A percentile compares a stretch with the other conserved stretches of the same genome.
These are phyloP conservation scores for Sander vitreus DNA, from an alignment of 2,113 vertebrate species.

Conservation along the genomic window DNA sequence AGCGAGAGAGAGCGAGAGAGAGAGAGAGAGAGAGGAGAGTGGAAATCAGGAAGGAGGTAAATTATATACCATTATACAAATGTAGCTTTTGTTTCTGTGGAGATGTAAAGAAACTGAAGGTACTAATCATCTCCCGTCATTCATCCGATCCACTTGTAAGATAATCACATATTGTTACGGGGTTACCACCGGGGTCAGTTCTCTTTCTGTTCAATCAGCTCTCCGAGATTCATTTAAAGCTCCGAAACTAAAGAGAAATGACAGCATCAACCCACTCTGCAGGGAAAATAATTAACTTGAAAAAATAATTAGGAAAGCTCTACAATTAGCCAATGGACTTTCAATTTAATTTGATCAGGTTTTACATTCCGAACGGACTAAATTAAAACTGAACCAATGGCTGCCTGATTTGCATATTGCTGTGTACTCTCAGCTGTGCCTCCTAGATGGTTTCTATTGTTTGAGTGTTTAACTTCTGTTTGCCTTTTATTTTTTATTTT, in stretches of 20 bases:
- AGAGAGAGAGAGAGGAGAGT: background rate
- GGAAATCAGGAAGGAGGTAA: constrained; percentile 57
- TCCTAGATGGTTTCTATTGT: too few relatives aligned
- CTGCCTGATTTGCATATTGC: constrained; percentile 9
- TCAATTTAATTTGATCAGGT: constrained; percentile 53
- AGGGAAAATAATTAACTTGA: constrained; percentile 50
- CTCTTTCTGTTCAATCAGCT: constrained; percentile 56
- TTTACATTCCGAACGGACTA: constrained; percentile 45
- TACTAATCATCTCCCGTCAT: constrained; percentile 47
- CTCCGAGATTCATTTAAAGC: constrained; percentile 44
- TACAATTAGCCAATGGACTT: constrained; percentile 52
- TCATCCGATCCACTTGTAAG: constrained; percentile 65
- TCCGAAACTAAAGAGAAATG: constrained; percentile 18
- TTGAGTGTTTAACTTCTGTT: too few relatives aligned
- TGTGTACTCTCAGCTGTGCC: background rate
- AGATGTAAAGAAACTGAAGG: constrained; percentile 47
- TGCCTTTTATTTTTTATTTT: too few relatives aligned
- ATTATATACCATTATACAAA: constrained; percentile 58
- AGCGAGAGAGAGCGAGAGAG: background rate
- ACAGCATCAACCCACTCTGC: constrained; percentile 27
- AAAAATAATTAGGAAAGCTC: constrained; percentile 52
- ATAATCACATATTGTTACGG: constrained; percentile 64
- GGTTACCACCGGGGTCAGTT: constrained; percentile 39
- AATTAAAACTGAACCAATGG: constrained; percentile 24
- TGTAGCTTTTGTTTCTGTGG: constrained; percentile 52